Evolutionary conservation across 2,113 vertebrate genomes (phyloP), one percentile per base, ranked within the genome.

Genomic region (Xyrauchen texanus): DNA sequence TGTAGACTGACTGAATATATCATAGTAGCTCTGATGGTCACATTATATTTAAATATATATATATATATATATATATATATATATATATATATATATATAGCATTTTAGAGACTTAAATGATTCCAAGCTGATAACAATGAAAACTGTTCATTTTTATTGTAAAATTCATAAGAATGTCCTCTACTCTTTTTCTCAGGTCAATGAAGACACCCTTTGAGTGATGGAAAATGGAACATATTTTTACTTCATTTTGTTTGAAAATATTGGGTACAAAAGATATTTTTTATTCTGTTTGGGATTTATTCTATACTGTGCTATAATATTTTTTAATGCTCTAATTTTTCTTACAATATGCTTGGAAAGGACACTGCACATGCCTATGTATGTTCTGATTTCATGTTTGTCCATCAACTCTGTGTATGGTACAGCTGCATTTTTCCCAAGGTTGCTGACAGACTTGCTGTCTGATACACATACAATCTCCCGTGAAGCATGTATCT

Each of bases 321-420:
- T 83, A 61, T 76, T 69, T n/a, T 79, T 76, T 11, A 79, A 83
- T 65, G 3, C 65, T 8, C 51, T 47, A 13, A 63, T 76, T n/a
- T 60, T 79, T 60, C 61, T 81, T 65, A 53, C 47, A 16, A 76
- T 78, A 72, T 62, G 45, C 47, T 6, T 47, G 65, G 77, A 76
- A 12, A 45, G 68, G 51, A 13, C 4, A 8, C 75, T 90, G 4
- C 85, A 88, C 52, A 85, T 84, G 0, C 55, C 55, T n/a, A 58
- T 58, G 55, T 58, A 58, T 11, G 7, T 58, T 58, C n/a, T 58
- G 5, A 58, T 91, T 47, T 74, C 87, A 9, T 88, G 88, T 42
- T 85, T 91, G 0, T 91, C 82, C 10, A 58, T 93, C 7, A 89
- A 90, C 67, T 91, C 92, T 83, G 60, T 93, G 46, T 91, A 90